Evolutionary conservation across 2,888 invertebrate genomes (phyloP), one percentile per base, ranked within the genome.

Genomic region (Cabera pusaria): DNA sequence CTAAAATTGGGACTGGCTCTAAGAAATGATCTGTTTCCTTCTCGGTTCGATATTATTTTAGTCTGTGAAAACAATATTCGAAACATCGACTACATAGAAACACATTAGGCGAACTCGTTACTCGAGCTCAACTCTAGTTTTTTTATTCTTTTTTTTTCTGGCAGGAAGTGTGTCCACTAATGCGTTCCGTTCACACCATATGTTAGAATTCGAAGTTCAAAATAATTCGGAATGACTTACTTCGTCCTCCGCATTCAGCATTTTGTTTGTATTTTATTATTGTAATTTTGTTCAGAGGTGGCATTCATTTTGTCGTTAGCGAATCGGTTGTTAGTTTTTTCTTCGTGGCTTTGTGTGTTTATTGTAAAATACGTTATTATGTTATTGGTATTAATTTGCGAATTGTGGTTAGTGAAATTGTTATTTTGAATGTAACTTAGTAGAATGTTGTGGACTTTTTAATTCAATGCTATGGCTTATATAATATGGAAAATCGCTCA

Each of bases 151-250:
- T 49, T 49, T 51, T 66, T 61, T 64, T 59, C 52, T 60, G 59
- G 59, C 73, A 72, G 78, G 80, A 79, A 77, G 65, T 64, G 59
- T 43, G 49, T 52, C 52, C 56, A 64, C 72, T 77, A 79, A 79
- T 77, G 74, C 64, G 70, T 53, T 54, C 63, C 64, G 70, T 76
- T 79, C 75, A 72, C 81, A 71, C 81, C 82, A 83, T 51, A 47
- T 82, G 81, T 55, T 67, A 52, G 40, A 11, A 23, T 34, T 23
- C 26, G 71, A 70, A n/a, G n/a, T n/a, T n/a, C n/a, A n/a, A n/a
- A n/a, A n/a, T n/a, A n/a, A 68, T 68, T 69, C 59, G 63, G 69
- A 74, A 75, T 71, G 71, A 73, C 70, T 61, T 49, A 56, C 51
- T 56, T 49, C 36, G 41, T 50, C 44, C 43, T 14, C 3, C 54